Base-by-base conservation (phyloP, 1,140 invertebrate species). In the Diuraphis noxia region DNA sequence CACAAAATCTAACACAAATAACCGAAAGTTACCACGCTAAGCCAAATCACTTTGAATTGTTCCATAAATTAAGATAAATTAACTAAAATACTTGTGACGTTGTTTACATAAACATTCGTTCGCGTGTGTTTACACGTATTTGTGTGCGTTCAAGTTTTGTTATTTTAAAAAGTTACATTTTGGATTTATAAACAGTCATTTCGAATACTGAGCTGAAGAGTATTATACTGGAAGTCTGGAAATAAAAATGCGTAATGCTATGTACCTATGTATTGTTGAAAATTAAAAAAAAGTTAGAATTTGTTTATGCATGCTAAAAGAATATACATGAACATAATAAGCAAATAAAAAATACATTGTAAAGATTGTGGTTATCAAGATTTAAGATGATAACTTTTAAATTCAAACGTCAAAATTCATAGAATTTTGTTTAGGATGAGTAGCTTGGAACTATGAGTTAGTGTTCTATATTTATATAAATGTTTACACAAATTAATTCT, bases 231-330 rank as follows among this genome's bases (percentile, higher is more conserved):
- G 49, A 34, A 36, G 40, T 56, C 21, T 30, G 17, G 49, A 34
- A 36, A 56, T 56, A 88, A 56, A 38, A 40, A 88, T 25, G 36
- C 0, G 25, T 13, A 19, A n/a, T 41, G 63, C 41, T 30, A 52
- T 63, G 56, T 34, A 72, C 5, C n/a, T n/a, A 72, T n/a, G n/a
- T n/a, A n/a, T 72, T n/a, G 34, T 52, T 34, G 34, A 46, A 87
- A 87, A 56, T 87, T 52, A 87, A 38, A 87, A 87, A 87, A 87
- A 52, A 52, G 85, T 87, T 87, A 6, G 23, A 87, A 52, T 56
- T 56, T 38, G 36, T 87, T 87, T 49, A 38, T 87, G 46, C 13
- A 34, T 25, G 30, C 2, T 36, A 25, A 25, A 0, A 25, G 34
- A 86, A 43, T 43, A 84, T 43, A 84, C 30, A 84, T 36, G n/a